Conservation (phyloP, 2,113 vertebrate genomes). For the Gobiocypris rarus region DNA sequence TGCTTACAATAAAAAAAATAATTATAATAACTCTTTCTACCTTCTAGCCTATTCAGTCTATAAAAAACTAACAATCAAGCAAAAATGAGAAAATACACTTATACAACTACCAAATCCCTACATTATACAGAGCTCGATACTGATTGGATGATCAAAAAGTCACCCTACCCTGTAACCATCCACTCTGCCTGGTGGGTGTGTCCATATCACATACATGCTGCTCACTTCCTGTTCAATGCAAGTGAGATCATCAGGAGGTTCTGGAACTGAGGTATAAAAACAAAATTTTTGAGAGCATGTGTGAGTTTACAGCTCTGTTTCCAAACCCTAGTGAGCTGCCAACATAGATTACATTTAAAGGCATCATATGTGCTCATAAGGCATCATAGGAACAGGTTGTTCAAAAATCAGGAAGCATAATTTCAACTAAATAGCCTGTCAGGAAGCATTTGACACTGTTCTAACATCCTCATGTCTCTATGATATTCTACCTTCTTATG, state of each 20-base stretch:
- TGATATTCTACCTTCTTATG: no score
- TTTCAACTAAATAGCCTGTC: not conserved
- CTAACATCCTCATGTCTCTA: not conserved
- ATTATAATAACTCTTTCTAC: not conserved
- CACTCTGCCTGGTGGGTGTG: constrained; percentile 75
- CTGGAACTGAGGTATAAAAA: constrained; percentile 67
- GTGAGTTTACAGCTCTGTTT: not conserved
- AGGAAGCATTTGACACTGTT: not conserved
- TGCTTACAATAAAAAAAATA: not conserved
- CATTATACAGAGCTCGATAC: not conserved
- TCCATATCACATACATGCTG: constrained; percentile 82
- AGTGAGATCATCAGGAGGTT: constrained; percentile 76
- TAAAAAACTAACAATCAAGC: not conserved
- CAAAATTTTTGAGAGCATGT: not conserved
- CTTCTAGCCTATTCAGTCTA: not conserved
- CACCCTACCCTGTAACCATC: constrained; percentile 81
- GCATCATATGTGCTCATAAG: not conserved
- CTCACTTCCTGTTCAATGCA: constrained; percentile 78
- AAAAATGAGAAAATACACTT: not conserved
- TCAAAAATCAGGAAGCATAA: no score
- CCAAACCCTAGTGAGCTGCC: not conserved
- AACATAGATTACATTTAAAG: not conserved
- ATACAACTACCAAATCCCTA: not conserved
- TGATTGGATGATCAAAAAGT: not conserved
- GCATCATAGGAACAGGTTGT: no score